Base-by-base conservation (phyloP, 2,888 invertebrate genomes). In the Lycocerus yunnanus region DNA sequence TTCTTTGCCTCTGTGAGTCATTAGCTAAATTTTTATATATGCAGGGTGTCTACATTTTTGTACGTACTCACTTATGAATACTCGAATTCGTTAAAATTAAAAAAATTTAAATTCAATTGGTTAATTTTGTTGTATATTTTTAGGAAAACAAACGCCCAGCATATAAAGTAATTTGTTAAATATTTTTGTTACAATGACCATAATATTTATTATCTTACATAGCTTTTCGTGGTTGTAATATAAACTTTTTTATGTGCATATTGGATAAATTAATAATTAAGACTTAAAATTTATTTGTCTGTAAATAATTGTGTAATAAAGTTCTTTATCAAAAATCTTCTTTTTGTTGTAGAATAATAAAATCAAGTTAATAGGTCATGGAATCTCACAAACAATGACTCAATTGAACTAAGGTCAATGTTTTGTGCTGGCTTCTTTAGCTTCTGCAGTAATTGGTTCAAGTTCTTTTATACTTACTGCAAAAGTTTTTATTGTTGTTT, bases 241-340 rank as follows among this genome's bases (percentile, higher is more conserved):
- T 80, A 80, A 79, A 77, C 75, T 80, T 78, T 80, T 80, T 78
- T 78, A 78, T 80, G 75, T 80, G 74, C 78, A 78, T 80, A 80
- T 78, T 72, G 71, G 69, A 61, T 72, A 70, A 66, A 74, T 63
- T 71, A 71, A n/a, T n/a, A n/a, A 68, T 75, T 73, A 73, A 74
- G 69, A 68, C 65, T 69, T 75, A 14, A 68, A 24, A 78, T 79
- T 74, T 77, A 75, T 80, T 79, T 58, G 67, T 43, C 18, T 80
- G 79, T 80, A 79, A 74, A 76, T 76, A 76, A 59, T 67, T 69
- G 59, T 76, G 73, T 76, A 76, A 68, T 73, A 76, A 76, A 75
- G 58, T 68, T 43, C 43, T 20, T 65, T 43, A 65, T 24, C 15
- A 15, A 24, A 66, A 24, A 14, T 15, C 14, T 66, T 66, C 18